Conservation (phyloP, 2,888 invertebrate species). For the Limnephilus marmoratus region DNA sequence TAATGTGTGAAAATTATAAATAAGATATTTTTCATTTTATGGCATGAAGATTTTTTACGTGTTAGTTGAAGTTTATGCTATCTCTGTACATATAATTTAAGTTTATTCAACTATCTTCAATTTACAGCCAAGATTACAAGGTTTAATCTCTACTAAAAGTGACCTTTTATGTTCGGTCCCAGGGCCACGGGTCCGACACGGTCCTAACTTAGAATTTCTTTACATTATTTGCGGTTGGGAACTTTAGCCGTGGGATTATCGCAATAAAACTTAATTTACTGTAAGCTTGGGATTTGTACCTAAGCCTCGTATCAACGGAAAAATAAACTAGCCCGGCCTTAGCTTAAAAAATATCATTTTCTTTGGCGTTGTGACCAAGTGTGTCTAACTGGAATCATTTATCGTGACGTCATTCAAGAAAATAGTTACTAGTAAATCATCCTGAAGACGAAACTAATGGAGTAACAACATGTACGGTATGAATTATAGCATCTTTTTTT, state of each 20-base stretch:
- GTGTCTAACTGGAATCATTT: no score
- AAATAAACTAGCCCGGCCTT: background rate
- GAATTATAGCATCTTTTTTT: no score
- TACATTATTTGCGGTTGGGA: conserved; percentile 18
- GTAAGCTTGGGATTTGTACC: background rate
- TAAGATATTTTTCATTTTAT: background rate
- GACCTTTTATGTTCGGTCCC: conserved; percentile 5
- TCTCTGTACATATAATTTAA: background rate
- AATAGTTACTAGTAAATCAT: no score
- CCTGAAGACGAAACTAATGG: no score
- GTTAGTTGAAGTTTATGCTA: background rate
- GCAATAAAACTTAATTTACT: conserved; percentile 30
- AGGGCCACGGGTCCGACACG: conserved; percentile 7
- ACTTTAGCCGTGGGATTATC: background rate
- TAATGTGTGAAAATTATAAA: background rate
- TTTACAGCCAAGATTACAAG: conserved; percentile 9
- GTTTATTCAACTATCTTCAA: background rate
- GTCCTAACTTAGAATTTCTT: background rate
- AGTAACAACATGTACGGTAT: no score
- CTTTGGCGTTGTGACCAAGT: background rate
- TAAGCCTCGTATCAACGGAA: background rate
- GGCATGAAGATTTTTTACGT: background rate
- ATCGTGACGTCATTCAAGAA: no score
- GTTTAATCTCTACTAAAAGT: background rate
- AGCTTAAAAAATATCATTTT: background rate